Percentiles rank a stretch among this genome's conserved stretches.
phyloP scores from a whole-genome alignment of 2,888 invertebrate genomes.

The Meteorus cinctellus region DNA sequence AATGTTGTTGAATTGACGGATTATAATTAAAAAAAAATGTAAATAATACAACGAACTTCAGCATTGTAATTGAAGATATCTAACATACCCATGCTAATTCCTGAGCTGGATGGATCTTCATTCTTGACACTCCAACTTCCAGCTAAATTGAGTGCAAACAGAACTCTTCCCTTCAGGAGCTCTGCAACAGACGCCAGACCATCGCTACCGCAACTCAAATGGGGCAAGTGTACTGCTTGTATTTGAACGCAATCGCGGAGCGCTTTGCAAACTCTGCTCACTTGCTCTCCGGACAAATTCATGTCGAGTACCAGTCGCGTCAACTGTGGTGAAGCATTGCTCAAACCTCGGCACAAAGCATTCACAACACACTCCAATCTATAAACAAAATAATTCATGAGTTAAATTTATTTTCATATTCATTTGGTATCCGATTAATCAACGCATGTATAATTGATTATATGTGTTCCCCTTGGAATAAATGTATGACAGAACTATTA shows the following conservation, averaged over 20 bases:
- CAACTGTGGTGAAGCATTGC: constrained; percentile 68
- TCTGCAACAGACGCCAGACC: constrained; percentile 75
- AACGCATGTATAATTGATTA: background rate
- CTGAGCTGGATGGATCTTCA: constrained; percentile 75
- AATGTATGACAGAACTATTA: background rate
- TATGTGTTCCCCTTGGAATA: background rate
- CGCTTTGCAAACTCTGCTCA: constrained; percentile 75
- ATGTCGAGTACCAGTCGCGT: constrained; percentile 76
- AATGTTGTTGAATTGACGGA: background rate
- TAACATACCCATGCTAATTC: constrained; percentile 74
- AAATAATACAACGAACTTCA: background rate
- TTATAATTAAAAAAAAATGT: background rate
- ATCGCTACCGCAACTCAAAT: constrained; percentile 76
- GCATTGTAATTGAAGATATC: constrained; percentile 42
- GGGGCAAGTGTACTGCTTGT: constrained; percentile 75
- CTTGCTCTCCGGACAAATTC: constrained; percentile 75
- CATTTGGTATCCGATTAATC: background rate
- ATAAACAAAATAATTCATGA: constrained; percentile 45
- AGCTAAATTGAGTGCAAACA: constrained; percentile 75
- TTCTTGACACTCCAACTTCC: constrained; percentile 76
- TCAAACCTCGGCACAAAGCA: constrained; percentile 73
- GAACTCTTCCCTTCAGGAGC: constrained; percentile 73
- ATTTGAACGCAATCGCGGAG: constrained; percentile 75
- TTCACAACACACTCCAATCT: constrained; percentile 76
- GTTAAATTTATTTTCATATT: background rate